These are phyloP conservation scores for Thumatha senex DNA, from an alignment of 2,888 invertebrate species.

Conservation along the genomic window DNA sequence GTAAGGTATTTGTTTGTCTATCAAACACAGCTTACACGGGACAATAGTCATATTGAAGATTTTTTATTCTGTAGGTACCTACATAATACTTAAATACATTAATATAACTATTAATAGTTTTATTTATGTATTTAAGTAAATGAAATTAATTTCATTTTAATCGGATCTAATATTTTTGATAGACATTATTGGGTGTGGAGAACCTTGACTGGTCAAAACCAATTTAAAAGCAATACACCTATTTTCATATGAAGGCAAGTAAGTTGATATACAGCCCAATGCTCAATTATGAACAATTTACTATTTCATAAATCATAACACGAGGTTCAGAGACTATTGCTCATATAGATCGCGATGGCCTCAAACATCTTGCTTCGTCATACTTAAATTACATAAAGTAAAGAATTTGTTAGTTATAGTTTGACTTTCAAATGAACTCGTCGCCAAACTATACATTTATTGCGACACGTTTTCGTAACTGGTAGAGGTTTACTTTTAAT, in stretches of 20 bases:
- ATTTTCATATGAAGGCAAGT: conserved; percentile 21
- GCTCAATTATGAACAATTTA: conserved; percentile 13
- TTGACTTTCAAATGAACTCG: conserved; percentile 24
- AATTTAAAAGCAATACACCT: conserved; percentile 17
- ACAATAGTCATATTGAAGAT: too few relatives aligned
- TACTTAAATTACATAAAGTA: conserved; percentile 14
- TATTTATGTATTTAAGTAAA: too few relatives aligned
- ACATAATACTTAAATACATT: too few relatives aligned
- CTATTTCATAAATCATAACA: conserved; percentile 12
- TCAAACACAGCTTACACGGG: too few relatives aligned
- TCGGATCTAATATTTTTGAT: neutral
- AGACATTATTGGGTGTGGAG: neutral
- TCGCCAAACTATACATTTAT: conserved; percentile 20
- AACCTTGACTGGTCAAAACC: conserved; percentile 12
- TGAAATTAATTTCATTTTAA: too few relatives aligned
- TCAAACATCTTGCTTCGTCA: conserved; percentile 9
- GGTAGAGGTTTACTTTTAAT: conserved; percentile 30
- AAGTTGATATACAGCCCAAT: conserved; percentile 13
- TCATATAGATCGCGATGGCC: conserved; percentile 7
- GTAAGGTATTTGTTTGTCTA: neutral
- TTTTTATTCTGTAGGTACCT: too few relatives aligned
- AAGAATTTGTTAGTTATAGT: conserved; percentile 8
- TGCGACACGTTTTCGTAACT: conserved; percentile 33
- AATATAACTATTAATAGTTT: too few relatives aligned
- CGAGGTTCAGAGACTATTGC: conserved; percentile 9